Percentiles rank a stretch among this genome's conserved stretches.
These are phyloP conservation scores for Wasmannia auropunctata DNA, from an alignment of 1,140 invertebrate genomes.

Conservation along the genomic window DNA sequence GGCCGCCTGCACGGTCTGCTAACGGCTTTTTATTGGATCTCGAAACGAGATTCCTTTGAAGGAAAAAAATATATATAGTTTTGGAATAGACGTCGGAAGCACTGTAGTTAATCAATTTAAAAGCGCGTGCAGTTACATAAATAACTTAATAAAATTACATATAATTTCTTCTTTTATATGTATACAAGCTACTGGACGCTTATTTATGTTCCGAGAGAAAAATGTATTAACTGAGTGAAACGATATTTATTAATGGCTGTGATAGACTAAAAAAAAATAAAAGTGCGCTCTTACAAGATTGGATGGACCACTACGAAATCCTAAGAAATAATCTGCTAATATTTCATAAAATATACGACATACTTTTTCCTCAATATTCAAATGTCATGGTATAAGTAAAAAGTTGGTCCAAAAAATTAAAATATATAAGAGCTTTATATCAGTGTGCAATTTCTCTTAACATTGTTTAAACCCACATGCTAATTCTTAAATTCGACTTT, in stretches of 20 bases:
- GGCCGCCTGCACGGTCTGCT: not conserved
- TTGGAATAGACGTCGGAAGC: not conserved
- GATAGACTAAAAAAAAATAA: not conserved
- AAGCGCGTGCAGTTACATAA: not conserved
- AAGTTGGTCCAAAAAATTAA: not conserved
- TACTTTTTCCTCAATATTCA: not conserved
- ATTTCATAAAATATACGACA: conserved; percentile 6
- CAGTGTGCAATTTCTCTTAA: not conserved
- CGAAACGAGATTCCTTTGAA: conserved; percentile 45
- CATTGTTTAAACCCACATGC: not conserved
- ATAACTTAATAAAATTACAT: not conserved
- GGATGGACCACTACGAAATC: not conserved
- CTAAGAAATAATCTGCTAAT: not conserved
- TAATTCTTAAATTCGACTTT: not conserved
- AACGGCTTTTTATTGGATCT: conserved; percentile 49
- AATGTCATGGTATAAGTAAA: not conserved
- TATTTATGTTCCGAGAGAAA: conserved; percentile 9
- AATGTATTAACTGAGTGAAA: conserved; percentile 1
- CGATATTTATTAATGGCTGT: not conserved
- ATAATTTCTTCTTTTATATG: not conserved
- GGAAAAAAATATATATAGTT: conserved; percentile 33
- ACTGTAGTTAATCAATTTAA: conserved; percentile 16
- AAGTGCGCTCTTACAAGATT: not conserved
- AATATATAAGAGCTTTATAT: not conserved
- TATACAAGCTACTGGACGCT: not conserved